Base-by-base conservation (phyloP, 2,888 invertebrate species). In the Sphecodes monilicornis region DNA sequence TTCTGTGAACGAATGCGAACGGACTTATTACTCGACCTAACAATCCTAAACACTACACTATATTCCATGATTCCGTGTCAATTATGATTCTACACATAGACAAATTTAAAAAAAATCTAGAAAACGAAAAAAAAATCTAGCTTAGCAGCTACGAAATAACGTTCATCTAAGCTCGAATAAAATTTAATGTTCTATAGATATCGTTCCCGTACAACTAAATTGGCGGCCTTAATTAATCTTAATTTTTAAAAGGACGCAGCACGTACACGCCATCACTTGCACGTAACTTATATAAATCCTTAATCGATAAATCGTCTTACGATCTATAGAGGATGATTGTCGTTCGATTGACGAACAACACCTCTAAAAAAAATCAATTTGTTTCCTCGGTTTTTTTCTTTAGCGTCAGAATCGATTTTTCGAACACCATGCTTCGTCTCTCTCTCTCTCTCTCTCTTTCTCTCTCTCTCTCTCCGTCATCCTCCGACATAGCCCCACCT, bases 181-280 rank as follows among this genome's bases (percentile, higher is more conserved):
- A 86, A 90, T 88, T 88, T 90, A 85, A 89, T 87, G 76, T 85
- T 66, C 64, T 87, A 81, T 54, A 74, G 77, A 85, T 87, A 90
- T 84, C 78, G 80, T 86, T 86, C 84, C 64, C 82, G 78, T 90
- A 90, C 84, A 89, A 76, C 89, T 90, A 91, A 86, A 32, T 80
- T 43, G 79, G 74, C 80, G 76, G 78, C 72, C 89, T 89, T 89
- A 90, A 86, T 77, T 88, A 91, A 87, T 86, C 91, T 91, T 91
- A 91, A 90, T 89, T 86, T 91, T 82, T 85, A 86, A 89, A 86
- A 80, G 83, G 77, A 78, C 85, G 71, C 79, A 75, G 79, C 46
- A 76, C 73, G 36, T 78, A 41, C 76, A 70, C 76, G 36, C 70
- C 84, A 29, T 76, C 76, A 74, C 72, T 83, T 79, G 80, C 74